Conservation (phyloP, 1,140 invertebrate genomes). For the Linepithema humile region DNA sequence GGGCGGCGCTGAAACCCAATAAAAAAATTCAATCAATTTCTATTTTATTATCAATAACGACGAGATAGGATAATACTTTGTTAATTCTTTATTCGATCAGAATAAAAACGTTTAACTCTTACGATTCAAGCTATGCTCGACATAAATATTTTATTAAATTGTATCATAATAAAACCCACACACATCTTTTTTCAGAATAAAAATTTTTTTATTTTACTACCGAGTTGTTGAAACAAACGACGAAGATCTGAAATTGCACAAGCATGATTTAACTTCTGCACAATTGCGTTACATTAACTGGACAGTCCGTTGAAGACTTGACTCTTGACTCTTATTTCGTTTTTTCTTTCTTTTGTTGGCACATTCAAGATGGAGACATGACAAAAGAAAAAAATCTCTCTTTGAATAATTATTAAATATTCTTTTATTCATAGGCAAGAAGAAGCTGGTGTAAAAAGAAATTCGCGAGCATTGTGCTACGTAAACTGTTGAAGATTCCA, state of each 20-base stretch:
- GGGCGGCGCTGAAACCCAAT: constrained; percentile 90
- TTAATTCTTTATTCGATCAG: background rate
- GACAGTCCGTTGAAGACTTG: background rate
- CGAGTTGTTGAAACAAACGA: background rate
- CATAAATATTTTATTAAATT: background rate
- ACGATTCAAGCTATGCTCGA: background rate
- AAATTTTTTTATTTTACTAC: no score
- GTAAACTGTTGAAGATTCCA: background rate
- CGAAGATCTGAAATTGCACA: background rate
- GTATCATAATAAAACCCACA: background rate
- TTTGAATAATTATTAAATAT: background rate
- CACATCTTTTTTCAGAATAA: background rate
- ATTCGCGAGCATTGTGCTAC: background rate
- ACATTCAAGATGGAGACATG: background rate
- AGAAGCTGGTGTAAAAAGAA: background rate
- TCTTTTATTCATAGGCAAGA: background rate
- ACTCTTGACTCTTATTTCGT: background rate
- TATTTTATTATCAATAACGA: background rate
- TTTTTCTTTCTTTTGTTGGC: no score
- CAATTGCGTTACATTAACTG: background rate
- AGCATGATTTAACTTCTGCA: background rate
- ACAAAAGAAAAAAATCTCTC: background rate
- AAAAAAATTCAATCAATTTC: background rate
- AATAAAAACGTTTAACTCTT: no score
- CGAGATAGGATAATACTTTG: background rate